Percentiles rank a stretch among this genome's conserved stretches.
Evolutionary conservation across 2,113 vertebrate genomes (phyloP).

Genomic region (Ursus arctos): DNA sequence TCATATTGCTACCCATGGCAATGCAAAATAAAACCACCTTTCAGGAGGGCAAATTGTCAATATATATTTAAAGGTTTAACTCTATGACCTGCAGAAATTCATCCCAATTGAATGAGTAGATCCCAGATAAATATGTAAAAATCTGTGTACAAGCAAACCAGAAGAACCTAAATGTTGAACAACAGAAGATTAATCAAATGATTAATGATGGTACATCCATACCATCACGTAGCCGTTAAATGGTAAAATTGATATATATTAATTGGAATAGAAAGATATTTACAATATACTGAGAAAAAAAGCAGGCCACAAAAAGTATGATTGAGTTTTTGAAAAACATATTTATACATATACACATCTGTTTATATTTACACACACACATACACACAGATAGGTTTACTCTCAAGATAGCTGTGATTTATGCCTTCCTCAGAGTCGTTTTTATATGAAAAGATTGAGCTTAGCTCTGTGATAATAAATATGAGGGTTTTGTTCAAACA

Average conservation of each 20-base stretch:
- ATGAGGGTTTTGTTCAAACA: slow-evolving; percentile 3
- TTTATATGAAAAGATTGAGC: slow-evolving; percentile 7
- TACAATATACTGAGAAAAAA: neutral
- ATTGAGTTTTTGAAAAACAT: neutral
- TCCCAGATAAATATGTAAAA: neutral
- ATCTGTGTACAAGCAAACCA: neutral
- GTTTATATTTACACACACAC: neutral
- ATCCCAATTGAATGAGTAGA: neutral
- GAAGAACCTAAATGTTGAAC: slow-evolving; percentile 15
- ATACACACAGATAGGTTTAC: neutral
- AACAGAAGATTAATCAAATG: neutral
- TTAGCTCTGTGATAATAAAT: slow-evolving; percentile 54
- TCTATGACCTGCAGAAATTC: slow-evolving; percentile 18
- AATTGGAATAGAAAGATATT: neutral
- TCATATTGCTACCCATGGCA: neutral
- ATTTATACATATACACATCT: neutral
- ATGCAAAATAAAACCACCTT: slow-evolving; percentile 6
- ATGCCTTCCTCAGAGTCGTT: slow-evolving; percentile 1
- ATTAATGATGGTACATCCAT: neutral
- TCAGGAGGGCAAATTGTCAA: slow-evolving; percentile 6
- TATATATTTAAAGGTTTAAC: neutral
- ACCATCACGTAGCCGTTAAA: neutral
- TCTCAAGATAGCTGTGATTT: neutral
- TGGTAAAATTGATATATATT: neutral
- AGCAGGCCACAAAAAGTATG: neutral